These are phyloP conservation scores for Corydoras maculifer DNA, from an alignment of 2,113 vertebrate species.

Conservation along the genomic window DNA sequence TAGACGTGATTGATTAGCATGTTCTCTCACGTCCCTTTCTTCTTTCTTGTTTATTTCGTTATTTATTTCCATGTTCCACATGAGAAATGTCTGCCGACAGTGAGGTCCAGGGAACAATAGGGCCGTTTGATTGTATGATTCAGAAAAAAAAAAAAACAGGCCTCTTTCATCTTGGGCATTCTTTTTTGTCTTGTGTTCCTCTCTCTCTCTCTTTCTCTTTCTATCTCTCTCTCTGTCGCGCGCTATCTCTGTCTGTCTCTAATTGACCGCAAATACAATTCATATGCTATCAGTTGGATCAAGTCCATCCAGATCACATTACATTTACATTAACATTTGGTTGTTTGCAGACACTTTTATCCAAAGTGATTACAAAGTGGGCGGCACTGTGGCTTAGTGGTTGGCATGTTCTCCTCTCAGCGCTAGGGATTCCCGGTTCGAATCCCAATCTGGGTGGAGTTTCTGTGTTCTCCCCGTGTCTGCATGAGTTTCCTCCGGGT, in stretches of 20 bases:
- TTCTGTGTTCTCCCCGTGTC: too few species aligned
- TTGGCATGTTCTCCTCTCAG: too few species aligned
- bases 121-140: conserved; percentile 7
- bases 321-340: too few species aligned
- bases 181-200: not conserved
- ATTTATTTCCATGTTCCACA: conserved; percentile 27
- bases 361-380: too few species aligned
- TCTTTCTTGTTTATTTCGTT: conserved; percentile 31
- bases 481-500: too few species aligned
- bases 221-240: too few species aligned
- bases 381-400: too few species aligned
- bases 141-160: conserved; percentile 17
- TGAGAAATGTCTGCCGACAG: conserved; percentile 22
- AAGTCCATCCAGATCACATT: too few species aligned
- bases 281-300: not conserved
- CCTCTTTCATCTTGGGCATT: conserved; percentile 25
- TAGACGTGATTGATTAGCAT: conserved; percentile 12
- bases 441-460: too few species aligned
- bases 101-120: not conserved
- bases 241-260: not conserved
- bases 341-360: too few species aligned
- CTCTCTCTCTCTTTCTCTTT: not conserved
- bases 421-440: too few species aligned
- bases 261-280: not conserved
- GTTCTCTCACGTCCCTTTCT: not conserved